Conservation (phyloP, 2,888 invertebrate species). For the Priocnemis perturbator region DNA sequence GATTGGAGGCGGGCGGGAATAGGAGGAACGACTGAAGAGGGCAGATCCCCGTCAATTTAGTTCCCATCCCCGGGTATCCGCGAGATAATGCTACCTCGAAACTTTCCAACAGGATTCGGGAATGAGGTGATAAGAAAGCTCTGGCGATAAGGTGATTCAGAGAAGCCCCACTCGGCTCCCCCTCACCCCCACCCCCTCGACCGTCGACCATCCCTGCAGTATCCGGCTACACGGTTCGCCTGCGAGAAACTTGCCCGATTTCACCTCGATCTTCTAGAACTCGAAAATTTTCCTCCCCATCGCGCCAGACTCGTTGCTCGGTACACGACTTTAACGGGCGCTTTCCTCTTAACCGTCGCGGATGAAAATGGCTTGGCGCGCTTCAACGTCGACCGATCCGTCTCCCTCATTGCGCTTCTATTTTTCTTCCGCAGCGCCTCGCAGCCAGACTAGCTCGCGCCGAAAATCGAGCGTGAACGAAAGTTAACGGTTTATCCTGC, state of each 20-base stretch:
- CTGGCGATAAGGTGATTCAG: slow-evolving; percentile 37
- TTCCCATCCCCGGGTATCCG: slow-evolving; percentile 35
- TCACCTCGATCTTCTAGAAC: slow-evolving; percentile 5
- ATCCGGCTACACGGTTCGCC: too few species aligned
- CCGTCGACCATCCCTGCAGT: background rate
- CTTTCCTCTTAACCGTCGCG: too few species aligned
- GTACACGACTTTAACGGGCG: too few species aligned
- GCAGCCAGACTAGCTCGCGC: background rate
- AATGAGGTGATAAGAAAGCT: slow-evolving; percentile 38
- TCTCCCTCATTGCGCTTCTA: too few species aligned
- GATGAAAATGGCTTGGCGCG: too few species aligned
- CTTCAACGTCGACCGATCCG: too few species aligned
- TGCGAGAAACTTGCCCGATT: background rate
- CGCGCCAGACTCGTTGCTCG: background rate
- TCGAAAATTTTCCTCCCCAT: slow-evolving; percentile 1
- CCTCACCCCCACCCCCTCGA: background rate
- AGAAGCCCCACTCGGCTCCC: background rate
- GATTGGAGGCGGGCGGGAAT: slow-evolving; percentile 11
- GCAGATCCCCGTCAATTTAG: slow-evolving; percentile 41
- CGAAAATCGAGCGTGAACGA: slow-evolving; percentile 11
- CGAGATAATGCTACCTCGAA: slow-evolving; percentile 55
- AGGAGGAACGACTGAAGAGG: slow-evolving; percentile 30
- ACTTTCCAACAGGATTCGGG: slow-evolving; percentile 37
- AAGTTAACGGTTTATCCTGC: too few species aligned
- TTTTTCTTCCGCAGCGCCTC: background rate